phyloP scores from a whole-genome alignment of 2,888 invertebrate species.

The Beris chalybata region DNA sequence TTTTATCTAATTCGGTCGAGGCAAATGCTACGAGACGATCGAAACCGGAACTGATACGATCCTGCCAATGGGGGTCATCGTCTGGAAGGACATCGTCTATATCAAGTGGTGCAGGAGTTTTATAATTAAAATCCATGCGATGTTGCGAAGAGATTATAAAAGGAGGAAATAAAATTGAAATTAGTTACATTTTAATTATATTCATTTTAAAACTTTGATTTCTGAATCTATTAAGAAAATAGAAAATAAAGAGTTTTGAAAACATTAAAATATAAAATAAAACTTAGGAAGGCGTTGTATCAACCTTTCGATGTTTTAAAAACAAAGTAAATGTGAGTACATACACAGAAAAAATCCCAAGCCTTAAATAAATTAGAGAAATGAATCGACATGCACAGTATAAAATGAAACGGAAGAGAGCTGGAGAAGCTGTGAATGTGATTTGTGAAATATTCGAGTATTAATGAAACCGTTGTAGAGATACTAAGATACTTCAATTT shows the following conservation, averaged over 20 bases:
- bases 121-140: not conserved
- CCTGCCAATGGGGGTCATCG: conserved; percentile 88
- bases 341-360: too few species aligned
- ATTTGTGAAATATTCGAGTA: too few species aligned
- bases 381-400: too few species aligned
- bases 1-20: conserved; percentile 85
- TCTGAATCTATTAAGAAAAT: conserved; percentile 16
- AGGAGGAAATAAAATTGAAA: conserved; percentile 1
- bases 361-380: too few species aligned
- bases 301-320: too few species aligned
- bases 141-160: not conserved
- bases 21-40: conserved; percentile 92
- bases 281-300: not conserved
- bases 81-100: conserved; percentile 61
- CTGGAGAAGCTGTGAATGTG: too few species aligned
- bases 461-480: too few species aligned
- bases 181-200: conserved; percentile 26
- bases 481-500: too few species aligned
- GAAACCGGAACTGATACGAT: conserved; percentile 89
- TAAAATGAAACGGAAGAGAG: too few species aligned
- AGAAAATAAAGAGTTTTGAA: conserved; percentile 1
- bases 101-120: conserved; percentile 1
- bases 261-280: conserved; percentile 23
- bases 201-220: conserved; percentile 14
- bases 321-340: too few species aligned